A percentile compares a stretch with the other conserved stretches of the same genome.
Conservation (phyloP, 2,797 vertebrate species). For the Avahi laniger region DNA sequence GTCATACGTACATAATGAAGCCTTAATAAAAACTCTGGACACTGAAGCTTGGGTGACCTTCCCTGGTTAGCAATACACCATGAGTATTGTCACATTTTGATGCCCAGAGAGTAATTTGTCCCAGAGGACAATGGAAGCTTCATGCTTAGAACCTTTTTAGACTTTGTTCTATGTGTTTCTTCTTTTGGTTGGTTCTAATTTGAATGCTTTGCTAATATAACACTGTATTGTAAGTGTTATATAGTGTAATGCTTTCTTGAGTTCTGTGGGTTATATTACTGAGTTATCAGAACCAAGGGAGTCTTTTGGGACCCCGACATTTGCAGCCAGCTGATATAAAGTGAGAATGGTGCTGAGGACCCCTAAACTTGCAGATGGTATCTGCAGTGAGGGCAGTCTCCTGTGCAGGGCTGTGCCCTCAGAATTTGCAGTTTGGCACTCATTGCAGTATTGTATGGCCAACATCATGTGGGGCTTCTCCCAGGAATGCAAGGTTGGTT, state of each 20-base stretch:
- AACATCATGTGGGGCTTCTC: neutral
- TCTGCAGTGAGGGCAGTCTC: neutral
- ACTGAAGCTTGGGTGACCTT: neutral
- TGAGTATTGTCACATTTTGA: neutral
- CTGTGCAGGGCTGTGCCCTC: neutral
- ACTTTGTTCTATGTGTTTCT: neutral
- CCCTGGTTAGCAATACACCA: too few species aligned
- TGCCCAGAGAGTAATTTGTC: neutral
- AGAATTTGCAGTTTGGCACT: neutral
- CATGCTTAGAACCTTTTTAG: neutral
- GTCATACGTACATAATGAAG: neutral
- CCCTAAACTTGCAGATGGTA: neutral
- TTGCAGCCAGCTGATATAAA: neutral
- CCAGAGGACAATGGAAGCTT: neutral
- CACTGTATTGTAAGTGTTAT: neutral
- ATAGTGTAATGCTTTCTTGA: neutral
- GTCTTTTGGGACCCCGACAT: neutral
- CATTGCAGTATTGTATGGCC: neutral
- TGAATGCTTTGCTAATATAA: neutral
- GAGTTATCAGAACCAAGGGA: neutral
- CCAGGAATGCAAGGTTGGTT: neutral
- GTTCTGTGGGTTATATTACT: neutral
- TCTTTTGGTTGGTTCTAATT: neutral
- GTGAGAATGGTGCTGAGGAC: neutral
- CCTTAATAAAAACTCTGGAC: neutral